These are phyloP conservation scores for Darevskia mixta DNA, from an alignment of 2,797 vertebrate species.

Conservation along the genomic window DNA sequence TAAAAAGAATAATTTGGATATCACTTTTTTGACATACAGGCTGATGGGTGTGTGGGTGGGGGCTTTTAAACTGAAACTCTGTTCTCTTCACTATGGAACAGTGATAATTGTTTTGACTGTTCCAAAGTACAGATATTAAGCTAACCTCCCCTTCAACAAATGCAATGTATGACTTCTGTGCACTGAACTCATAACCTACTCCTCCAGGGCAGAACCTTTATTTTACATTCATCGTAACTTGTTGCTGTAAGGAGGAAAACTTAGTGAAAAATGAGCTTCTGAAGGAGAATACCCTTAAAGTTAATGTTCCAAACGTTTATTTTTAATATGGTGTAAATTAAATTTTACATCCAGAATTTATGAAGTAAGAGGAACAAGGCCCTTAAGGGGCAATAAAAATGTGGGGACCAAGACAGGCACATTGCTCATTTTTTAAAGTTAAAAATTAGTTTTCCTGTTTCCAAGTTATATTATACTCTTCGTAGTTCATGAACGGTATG, in stretches of 20 bases:
- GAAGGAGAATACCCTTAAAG: conserved; percentile 58
- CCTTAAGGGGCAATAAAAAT: conserved; percentile 37
- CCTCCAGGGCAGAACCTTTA: conserved; percentile 61
- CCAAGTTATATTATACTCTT: conserved; percentile 8
- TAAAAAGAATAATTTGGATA: neutral
- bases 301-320: conserved; percentile 54
- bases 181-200: conserved; percentile 47
- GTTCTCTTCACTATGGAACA: no score
- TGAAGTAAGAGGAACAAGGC: conserved; percentile 55
- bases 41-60: neutral
- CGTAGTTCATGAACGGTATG: conserved; percentile 18
- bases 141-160: neutral
- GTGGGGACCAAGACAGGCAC: conserved; percentile 31
- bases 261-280: conserved; percentile 65
- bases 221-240: conserved; percentile 28
- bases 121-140: conserved; percentile 46
- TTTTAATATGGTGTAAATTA: conserved; percentile 39
- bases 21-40: neutral
- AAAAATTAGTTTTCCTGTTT: conserved; percentile 20
- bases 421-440: conserved; percentile 12
- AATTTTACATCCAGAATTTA: conserved; percentile 54
- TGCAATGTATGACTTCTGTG: conserved; percentile 19
- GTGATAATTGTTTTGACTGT: conserved; percentile 26
- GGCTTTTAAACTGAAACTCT: neutral
- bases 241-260: conserved; percentile 30